These are phyloP conservation scores for Drosophila anomelani DNA, from an alignment of 2,888 invertebrate species.

Conservation along the genomic window DNA sequence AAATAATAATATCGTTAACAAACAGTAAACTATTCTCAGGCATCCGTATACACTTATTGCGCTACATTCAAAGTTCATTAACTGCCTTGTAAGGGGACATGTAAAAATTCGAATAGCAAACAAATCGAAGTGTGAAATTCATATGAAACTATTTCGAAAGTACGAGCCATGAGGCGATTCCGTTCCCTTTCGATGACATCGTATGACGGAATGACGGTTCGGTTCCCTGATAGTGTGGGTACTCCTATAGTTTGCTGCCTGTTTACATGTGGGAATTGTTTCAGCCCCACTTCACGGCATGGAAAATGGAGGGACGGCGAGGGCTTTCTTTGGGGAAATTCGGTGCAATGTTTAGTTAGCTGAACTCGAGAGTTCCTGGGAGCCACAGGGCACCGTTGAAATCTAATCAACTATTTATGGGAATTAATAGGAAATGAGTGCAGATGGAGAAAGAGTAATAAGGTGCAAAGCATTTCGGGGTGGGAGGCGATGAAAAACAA, in stretches of 20 bases:
- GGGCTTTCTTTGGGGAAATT: constrained; percentile 17
- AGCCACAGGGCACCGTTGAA: constrained; percentile 12
- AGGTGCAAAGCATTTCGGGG: background rate
- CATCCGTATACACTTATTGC: background rate
- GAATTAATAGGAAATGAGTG: constrained; percentile 37
- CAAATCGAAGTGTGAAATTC: constrained; percentile 35
- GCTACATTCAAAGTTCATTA: constrained; percentile 17
- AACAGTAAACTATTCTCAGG: background rate
- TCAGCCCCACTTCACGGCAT: background rate
- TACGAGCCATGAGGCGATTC: constrained; percentile 9
- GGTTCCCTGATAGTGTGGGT: background rate
- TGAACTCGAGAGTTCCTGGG: constrained; percentile 7
- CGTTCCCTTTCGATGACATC: constrained; percentile 12
- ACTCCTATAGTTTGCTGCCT: background rate
- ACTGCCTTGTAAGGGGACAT: constrained; percentile 20
- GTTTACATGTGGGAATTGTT: constrained; percentile 1
- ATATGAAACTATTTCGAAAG: constrained; percentile 18
- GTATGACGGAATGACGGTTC: background rate
- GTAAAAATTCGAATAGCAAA: constrained; percentile 18
- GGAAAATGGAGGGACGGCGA: background rate
- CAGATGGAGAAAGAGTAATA: constrained; percentile 8
- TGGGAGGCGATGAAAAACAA: constrained; percentile 22
- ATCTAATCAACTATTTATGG: constrained; percentile 57
- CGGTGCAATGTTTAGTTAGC: constrained; percentile 7
- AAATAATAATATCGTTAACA: too few species aligned